Evolutionary conservation across 1,140 invertebrate species (phyloP), one percentile per base, ranked within the genome.

Genomic region (Cardiocondyla obscurior): DNA sequence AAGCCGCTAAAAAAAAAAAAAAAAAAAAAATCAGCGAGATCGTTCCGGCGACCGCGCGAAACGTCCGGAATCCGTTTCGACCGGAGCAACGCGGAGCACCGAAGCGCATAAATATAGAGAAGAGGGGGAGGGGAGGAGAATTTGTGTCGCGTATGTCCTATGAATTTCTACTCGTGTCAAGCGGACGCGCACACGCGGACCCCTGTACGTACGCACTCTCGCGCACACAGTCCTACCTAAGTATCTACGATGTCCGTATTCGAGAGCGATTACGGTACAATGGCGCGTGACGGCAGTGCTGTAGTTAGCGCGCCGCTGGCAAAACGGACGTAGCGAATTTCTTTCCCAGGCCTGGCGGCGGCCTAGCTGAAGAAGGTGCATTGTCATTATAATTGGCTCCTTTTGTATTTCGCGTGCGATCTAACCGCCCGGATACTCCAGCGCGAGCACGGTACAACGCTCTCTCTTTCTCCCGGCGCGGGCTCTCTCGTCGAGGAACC

Each of bases 381-480:
- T 94, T 94, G 93, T 94, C 93, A 93, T 93, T 93, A 90, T 93
- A 94, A 94, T 93, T 94, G 92, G 92, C 89, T 90, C 62, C 90
- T 91, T 92, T 93, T 94, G 91, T 93, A 90, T 92, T 92, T 92
- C 88, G 90, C 91, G 89, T 91, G 91, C 91, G 92, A 93, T 93
- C 90, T 90, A 91, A 92, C 91, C 89, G 90, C 62, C 86, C 79
- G 88, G 84, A 67, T 91, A 85, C 88, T 85, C 83, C 84, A 83
- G 82, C 87, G 73, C 72, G 73, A 84, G 85, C 82, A 62, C 62
- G 62, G 67, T 81, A 39, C 30, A 51, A n/a, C n/a, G 46, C 28
- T 10, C 30, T 82, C 87, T 64, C 42, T 64, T 12, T 60, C 65
- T 65, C n/a, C 12, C 39, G 46, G 46, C 25, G 30, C 36, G 64